These are phyloP conservation scores for Ennomos quercinarius DNA, from an alignment of 2,888 invertebrate species.

Conservation along the genomic window DNA sequence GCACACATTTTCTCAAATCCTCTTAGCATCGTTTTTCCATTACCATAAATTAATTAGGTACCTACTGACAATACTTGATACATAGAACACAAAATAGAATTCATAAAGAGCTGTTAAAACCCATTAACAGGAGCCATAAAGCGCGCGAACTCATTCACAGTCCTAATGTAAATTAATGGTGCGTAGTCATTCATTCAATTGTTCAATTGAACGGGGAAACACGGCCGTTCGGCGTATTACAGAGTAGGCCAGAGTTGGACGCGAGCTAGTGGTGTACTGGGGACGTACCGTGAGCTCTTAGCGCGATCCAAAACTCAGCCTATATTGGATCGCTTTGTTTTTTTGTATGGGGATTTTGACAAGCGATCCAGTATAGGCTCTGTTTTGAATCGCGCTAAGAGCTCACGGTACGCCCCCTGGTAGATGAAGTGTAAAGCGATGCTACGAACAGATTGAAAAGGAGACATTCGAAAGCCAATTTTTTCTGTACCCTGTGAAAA, in stretches of 20 bases:
- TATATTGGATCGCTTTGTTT: no score
- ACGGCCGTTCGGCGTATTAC: constrained; percentile 8
- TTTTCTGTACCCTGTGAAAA: no score
- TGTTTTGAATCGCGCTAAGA: no score
- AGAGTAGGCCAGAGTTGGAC: constrained; percentile 2
- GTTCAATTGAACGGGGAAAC: constrained; percentile 24
- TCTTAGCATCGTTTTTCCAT: background rate
- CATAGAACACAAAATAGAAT: background rate
- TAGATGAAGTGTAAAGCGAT: no score
- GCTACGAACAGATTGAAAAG: no score
- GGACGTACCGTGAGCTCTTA: no score
- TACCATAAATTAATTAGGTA: background rate
- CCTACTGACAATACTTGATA: background rate
- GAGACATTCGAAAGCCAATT: no score
- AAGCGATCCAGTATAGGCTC: no score
- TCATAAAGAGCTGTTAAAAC: constrained; percentile 1
- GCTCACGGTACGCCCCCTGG: no score
- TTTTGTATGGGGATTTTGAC: no score
- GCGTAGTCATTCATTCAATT: constrained; percentile 29
- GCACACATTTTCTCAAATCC: no score
- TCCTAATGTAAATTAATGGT: constrained; percentile 32
- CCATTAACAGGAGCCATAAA: constrained; percentile 16
- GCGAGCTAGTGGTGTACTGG: background rate
- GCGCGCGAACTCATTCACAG: constrained; percentile 27
- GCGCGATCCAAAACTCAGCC: no score